Evolutionary conservation across 2,797 vertebrate species (phyloP), one percentile per base, ranked within the genome.

Genomic region (Erpetoichthys calabaricus): DNA sequence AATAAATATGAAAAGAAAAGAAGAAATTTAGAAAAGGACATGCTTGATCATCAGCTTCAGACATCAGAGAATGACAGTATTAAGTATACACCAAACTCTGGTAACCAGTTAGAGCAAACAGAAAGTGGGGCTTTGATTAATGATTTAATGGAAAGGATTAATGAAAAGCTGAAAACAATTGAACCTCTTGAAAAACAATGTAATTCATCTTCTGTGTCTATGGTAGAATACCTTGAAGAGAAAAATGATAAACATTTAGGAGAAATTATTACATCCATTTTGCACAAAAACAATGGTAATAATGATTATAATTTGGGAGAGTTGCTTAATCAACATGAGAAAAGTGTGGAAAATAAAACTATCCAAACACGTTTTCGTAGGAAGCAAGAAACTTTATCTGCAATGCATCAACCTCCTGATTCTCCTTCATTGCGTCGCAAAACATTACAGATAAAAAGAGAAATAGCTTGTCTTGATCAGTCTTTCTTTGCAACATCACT

Each of bases 271-370:
- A 86, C 87, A 45, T 90, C 88, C 53, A 85, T 97, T 61, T 79
- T 96, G 66, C 86, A 89, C 68, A 85, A 86, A 65, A 88, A 86
- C 61, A 87, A 79, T 2, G 66, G 76, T 41, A 81, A 49, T 7
- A 82, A 77, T 71, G 90, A 96, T 77, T 93, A 91, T 67, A 92
- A 80, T 73, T 88, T 95, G 68, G 91, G 82, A 73, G 91, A 98
- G 64, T 77, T 95, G 60, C 82, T 95, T 57, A 84, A 59, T 63
- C 88, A 88, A 55, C 88, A 92, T 44, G 81, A 91, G 57, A 80
- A 77, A 65, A 80, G 79, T 63, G 70, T 79, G 64, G 86, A 89
- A 74, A 84, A 77, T 65, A 88, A 83, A 78, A 88, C 87, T 44
- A 91, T 91, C 56, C 87, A 92, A 70, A 95, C 94, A 45, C 86